Percentiles rank a stretch among this genome's conserved stretches.
phyloP scores from a whole-genome alignment of 2,797 vertebrate genomes.

The Propithecus perrieri region DNA sequence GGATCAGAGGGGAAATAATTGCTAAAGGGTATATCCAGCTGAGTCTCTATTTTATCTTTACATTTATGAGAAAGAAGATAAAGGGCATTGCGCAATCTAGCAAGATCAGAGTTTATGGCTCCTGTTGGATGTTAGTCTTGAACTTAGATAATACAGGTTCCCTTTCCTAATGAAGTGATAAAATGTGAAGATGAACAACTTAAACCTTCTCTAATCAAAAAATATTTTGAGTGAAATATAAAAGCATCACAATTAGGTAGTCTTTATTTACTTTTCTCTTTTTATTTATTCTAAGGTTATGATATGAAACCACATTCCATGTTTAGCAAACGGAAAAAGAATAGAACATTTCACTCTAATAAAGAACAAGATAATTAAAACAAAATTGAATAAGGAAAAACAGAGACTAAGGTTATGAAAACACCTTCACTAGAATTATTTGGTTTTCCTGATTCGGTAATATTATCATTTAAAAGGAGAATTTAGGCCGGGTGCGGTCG shows the following conservation, averaged over 20 bases:
- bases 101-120: constrained; percentile 54
- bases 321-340: not conserved
- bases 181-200: not conserved
- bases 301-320: not conserved
- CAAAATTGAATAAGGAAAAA: not conserved
- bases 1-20: constrained; percentile 66
- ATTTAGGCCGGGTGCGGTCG: no score
- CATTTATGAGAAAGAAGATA: constrained; percentile 66
- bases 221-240: not conserved
- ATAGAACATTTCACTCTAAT: not conserved
- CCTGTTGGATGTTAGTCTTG: constrained; percentile 32
- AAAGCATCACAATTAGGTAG: not conserved
- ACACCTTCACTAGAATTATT: not conserved
- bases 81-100: constrained; percentile 44
- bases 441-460: not conserved
- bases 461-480: not conserved
- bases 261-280: not conserved
- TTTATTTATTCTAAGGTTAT: not conserved
- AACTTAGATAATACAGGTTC: not conserved
- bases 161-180: not conserved
- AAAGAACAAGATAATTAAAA: not conserved
- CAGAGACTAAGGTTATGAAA: not conserved
- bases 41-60: constrained; percentile 39
- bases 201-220: not conserved
- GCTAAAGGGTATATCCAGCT: constrained; percentile 37